A percentile compares a stretch with the other conserved stretches of the same genome.
Evolutionary conservation across 2,113 vertebrate species (phyloP).

Genomic region (Xiphias gladius): DNA sequence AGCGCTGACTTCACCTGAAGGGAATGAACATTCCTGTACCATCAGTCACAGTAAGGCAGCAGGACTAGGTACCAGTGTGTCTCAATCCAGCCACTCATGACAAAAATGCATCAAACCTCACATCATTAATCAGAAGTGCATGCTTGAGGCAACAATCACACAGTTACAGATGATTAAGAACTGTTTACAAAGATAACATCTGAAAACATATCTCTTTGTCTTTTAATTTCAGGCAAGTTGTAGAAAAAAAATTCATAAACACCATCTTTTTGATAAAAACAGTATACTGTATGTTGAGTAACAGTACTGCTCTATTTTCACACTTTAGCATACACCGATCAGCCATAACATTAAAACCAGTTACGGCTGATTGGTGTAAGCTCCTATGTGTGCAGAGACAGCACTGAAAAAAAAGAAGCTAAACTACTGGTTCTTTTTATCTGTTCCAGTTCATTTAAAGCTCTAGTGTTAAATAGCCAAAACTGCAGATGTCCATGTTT

Average conservation of each 20-base stretch:
- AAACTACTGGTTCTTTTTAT: no score
- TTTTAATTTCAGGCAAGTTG: background rate
- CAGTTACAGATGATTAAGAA: conserved; percentile 28
- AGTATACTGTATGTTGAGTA: background rate
- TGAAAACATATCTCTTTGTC: conserved; percentile 5
- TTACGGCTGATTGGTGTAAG: no score
- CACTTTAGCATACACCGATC: no score
- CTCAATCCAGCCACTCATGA: conserved; percentile 51
- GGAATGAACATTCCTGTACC: conserved; percentile 60
- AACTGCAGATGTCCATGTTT: no score
- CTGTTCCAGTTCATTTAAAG: no score
- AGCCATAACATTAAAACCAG: no score
- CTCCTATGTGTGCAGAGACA: no score
- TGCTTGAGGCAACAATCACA: conserved; percentile 15
- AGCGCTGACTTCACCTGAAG: conserved; percentile 57
- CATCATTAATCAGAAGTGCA: background rate
- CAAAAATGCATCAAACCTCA: conserved; percentile 6
- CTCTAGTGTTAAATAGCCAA: no score
- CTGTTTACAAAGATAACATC: conserved; percentile 35
- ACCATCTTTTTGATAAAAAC: no score
- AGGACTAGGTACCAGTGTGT: conserved; percentile 23
- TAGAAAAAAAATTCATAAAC: background rate
- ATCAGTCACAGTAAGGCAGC: conserved; percentile 47
- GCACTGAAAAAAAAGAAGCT: no score
- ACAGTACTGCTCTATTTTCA: no score